phyloP scores from a whole-genome alignment of 1,140 invertebrate genomes.

The Melitaea cinxia region DNA sequence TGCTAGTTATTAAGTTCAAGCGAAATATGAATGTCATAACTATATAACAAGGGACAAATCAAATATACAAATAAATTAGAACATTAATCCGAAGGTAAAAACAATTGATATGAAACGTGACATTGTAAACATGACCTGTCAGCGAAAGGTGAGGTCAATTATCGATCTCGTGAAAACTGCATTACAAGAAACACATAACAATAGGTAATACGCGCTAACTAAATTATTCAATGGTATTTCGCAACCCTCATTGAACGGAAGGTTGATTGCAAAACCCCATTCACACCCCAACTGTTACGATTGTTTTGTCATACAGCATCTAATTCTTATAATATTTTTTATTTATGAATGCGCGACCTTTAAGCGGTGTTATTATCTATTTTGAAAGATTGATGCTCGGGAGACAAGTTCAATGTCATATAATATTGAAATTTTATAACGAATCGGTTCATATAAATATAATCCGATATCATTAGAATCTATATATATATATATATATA shows the following conservation, averaged over 20 bases:
- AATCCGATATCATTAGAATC: too few species aligned
- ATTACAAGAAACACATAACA: slow-evolving; percentile 64
- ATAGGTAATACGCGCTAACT: slow-evolving; percentile 63
- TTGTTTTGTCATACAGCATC: slow-evolving; percentile 54
- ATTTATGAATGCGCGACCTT: slow-evolving; percentile 43
- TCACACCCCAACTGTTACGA: slow-evolving; percentile 54
- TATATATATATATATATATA: too few species aligned
- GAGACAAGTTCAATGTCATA: slow-evolving; percentile 55
- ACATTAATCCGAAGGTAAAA: slow-evolving; percentile 46
- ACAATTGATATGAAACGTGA: slow-evolving; percentile 50
- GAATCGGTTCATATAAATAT: too few species aligned
- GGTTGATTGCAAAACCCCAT: slow-evolving; percentile 69
- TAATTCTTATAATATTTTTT: slow-evolving; percentile 59
- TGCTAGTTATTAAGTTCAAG: too few species aligned
- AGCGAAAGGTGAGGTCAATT: slow-evolving; percentile 58
- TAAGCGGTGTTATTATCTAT: slow-evolving; percentile 23
- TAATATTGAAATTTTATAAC: too few species aligned
- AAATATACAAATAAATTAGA: background rate
- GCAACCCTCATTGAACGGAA: slow-evolving; percentile 62
- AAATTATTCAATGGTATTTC: slow-evolving; percentile 67
- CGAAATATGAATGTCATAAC: slow-evolving; percentile 45
- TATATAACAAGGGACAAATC: slow-evolving; percentile 41
- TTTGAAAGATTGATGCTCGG: background rate
- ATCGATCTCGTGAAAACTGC: slow-evolving; percentile 56
- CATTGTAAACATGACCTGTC: slow-evolving; percentile 50